These are phyloP conservation scores for Sphaerophoria taeniata DNA, from an alignment of 2,888 invertebrate genomes.

Conservation along the genomic window DNA sequence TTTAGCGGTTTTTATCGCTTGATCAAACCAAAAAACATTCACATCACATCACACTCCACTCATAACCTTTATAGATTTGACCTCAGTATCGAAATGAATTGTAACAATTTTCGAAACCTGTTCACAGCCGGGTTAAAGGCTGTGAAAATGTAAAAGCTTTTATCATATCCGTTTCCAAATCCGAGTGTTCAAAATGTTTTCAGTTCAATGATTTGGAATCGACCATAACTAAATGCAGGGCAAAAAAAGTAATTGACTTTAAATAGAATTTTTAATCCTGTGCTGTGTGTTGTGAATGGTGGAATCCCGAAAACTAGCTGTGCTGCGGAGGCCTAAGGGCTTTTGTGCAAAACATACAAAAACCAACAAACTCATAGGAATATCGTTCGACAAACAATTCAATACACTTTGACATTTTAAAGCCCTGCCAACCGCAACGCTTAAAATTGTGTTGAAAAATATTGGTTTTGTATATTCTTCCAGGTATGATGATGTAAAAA, in stretches of 20 bases:
- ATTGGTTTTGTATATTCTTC: background rate
- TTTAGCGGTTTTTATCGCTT: constrained; percentile 40
- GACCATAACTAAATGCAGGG: constrained; percentile 22
- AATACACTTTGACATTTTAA: constrained; percentile 56
- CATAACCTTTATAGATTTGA: too few species aligned
- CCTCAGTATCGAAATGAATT: background rate
- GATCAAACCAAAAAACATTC: constrained; percentile 36
- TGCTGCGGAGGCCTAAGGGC: constrained; percentile 2
- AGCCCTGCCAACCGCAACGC: constrained; percentile 39
- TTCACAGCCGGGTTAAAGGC: constrained; percentile 5
- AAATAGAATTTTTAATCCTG: constrained; percentile 49
- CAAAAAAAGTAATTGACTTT: constrained; percentile 49
- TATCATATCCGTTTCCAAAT: constrained; percentile 19
- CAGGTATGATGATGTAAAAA: constrained; percentile 37
- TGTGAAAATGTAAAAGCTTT: constrained; percentile 34
- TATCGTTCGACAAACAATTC: background rate
- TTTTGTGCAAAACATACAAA: background rate
- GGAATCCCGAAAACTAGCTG: background rate
- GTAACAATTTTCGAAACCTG: constrained; percentile 10
- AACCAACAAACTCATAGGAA: background rate
- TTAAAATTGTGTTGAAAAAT: constrained; percentile 42
- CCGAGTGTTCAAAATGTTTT: constrained; percentile 9
- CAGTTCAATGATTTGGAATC: constrained; percentile 43
- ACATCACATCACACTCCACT: background rate
- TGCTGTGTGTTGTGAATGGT: constrained; percentile 1